Evolutionary conservation across 2,888 invertebrate genomes (phyloP).

Genomic region (Teinopalpus imperialis): DNA sequence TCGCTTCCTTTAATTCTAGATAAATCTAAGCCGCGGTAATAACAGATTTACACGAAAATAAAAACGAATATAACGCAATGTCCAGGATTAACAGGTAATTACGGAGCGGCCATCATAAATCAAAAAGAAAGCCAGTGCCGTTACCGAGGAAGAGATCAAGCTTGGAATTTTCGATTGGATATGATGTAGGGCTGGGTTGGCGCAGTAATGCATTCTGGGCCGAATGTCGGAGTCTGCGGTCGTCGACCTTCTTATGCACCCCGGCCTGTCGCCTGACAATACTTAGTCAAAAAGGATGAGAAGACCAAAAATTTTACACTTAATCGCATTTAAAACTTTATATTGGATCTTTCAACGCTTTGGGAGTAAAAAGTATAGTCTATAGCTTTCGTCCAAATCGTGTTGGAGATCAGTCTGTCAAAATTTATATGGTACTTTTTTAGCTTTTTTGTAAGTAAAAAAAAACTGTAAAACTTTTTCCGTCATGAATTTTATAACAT

Average conservation of each 20-base stretch:
- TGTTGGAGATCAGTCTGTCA: not conserved
- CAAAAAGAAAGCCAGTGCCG: slow-evolving; percentile 67
- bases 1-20: too few relatives aligned
- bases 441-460: too few relatives aligned
- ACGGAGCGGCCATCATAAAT: slow-evolving; percentile 58
- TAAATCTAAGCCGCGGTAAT: too few relatives aligned
- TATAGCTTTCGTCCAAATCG: not conserved
- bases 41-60: too few relatives aligned
- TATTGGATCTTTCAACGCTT: slow-evolving; percentile 24
- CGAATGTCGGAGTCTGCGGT: slow-evolving; percentile 63
- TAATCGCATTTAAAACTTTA: slow-evolving; percentile 51
- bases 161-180: slow-evolving; percentile 70
- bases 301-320: slow-evolving; percentile 46
- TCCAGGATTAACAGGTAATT: slow-evolving; percentile 50
- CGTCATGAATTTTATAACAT: too few relatives aligned
- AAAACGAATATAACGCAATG: slow-evolving; percentile 39
- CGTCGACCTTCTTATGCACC: slow-evolving; percentile 60
- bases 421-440: too few relatives aligned
- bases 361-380: not conserved
- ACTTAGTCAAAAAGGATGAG: slow-evolving; percentile 50
- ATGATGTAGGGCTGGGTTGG: slow-evolving; percentile 66
- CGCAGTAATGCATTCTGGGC: slow-evolving; percentile 71
- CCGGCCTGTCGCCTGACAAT: slow-evolving; percentile 42
- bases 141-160: slow-evolving; percentile 70
- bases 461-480: too few relatives aligned